Conservation (phyloP, 2,888 invertebrate genomes). For the Amiota communis region DNA sequence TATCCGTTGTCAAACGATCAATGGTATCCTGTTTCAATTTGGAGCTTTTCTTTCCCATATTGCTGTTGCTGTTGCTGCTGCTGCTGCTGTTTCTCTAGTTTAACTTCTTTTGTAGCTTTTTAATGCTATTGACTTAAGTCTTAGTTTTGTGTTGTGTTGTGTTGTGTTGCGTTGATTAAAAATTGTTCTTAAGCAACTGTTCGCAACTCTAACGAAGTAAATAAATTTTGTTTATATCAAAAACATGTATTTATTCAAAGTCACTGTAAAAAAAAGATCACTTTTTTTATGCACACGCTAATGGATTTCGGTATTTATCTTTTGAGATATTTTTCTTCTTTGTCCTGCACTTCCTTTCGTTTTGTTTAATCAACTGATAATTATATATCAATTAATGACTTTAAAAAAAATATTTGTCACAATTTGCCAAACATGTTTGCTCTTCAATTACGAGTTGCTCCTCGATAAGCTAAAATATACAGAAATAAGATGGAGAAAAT, state of each 20-base stretch:
- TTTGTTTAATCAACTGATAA: too few species aligned
- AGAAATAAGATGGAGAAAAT: background rate
- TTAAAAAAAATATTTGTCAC: slow-evolving; percentile 18
- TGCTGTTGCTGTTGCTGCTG: slow-evolving; percentile 54
- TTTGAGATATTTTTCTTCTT: too few species aligned
- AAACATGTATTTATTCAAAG: background rate
- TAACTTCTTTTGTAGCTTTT: slow-evolving; percentile 29
- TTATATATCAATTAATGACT: too few species aligned
- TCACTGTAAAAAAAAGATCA: too few species aligned
- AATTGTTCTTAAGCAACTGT: background rate
- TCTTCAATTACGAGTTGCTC: background rate
- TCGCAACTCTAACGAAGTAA: slow-evolving; percentile 1
- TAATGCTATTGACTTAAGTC: slow-evolving; percentile 19
- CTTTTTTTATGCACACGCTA: too few species aligned
- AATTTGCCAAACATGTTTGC: slow-evolving; percentile 10
- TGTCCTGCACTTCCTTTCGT: too few species aligned
- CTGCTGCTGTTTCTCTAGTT: slow-evolving; percentile 15
- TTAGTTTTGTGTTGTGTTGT: too few species aligned
- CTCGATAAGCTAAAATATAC: background rate
- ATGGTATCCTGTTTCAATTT: slow-evolving; percentile 97
- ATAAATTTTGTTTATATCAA: background rate
- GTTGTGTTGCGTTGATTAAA: background rate
- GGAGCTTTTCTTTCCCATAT: slow-evolving; percentile 96
- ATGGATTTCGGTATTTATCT: too few species aligned
- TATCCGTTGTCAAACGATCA: slow-evolving; percentile 91